Base-by-base conservation (phyloP, 2,797 vertebrate species). In the Melanotaenia maccullochi region DNA sequence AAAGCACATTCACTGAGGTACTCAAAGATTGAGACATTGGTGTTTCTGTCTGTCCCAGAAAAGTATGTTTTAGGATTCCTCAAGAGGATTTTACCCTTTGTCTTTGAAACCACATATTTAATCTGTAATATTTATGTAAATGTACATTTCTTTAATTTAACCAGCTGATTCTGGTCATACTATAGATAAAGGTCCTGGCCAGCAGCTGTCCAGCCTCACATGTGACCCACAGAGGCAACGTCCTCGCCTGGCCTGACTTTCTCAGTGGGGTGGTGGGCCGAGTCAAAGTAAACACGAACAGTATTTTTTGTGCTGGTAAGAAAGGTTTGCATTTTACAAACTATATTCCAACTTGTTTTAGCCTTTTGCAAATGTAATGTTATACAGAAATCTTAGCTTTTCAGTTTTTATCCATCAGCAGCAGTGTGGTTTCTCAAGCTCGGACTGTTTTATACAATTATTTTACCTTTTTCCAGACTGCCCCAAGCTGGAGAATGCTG, bases 191-290 rank as follows among this genome's bases (percentile, higher is more conserved):
- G 78, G 95, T 95, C 24, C 88, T 99, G 85, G 94, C 97, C 86
- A 97, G 93, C 75, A 96, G 96, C 82, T 99, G 98, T 82, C 96
- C 97, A 60, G 93, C 82, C 58, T 91, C 91, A 38, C 93, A 91
- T 56, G 92, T 93, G 62, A 88, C 75, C 61, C 92, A 93, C 81
- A 96, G 95, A 89, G 98, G 97, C 62, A 99, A 97, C 9, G 94
- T 99, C 56, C 93, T 99, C 16, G 97, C 98, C 64, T 99, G 98
- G 98, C 96, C 97, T 16, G 98, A 99, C 89, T 99, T 99, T 87
- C 93, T 99, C 57, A 91, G 86, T 0, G 97, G 97, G 14, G 92
- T 96, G 68, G 93, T 96, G 61, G 98, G 97, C 47, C 96, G 96
- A 86, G 96, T 98, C 90, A 99, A 98, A 95, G 95, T 96, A 16